A percentile compares a stretch with the other conserved stretches of the same genome.
phyloP scores from a whole-genome alignment of 30 jellyfish, hydroid and myxozoan genomes.

The Rhopilema esculentum region DNA sequence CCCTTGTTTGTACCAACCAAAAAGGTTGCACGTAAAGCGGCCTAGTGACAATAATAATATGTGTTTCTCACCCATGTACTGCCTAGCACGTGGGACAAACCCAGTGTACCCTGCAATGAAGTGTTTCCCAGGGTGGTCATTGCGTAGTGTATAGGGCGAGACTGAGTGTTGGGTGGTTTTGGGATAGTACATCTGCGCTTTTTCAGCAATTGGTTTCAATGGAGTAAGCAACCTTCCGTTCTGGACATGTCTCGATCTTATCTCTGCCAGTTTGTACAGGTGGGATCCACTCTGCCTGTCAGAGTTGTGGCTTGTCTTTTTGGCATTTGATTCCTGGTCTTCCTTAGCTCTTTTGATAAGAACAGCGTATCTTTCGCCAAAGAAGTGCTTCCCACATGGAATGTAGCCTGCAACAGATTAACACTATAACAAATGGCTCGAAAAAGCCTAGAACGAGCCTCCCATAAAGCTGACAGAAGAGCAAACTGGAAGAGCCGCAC shows the following conservation, averaged over 20 bases:
- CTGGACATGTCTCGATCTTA: slow-evolving; percentile 8
- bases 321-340: slow-evolving; percentile 58
- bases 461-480: no score
- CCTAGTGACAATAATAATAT: no score
- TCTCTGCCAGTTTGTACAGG: slow-evolving; percentile 17
- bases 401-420: slow-evolving; percentile 74
- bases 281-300: neutral
- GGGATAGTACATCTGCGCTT: slow-evolving; percentile 79
- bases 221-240: slow-evolving; percentile 18
- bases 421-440: neutral
- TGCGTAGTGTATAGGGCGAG: slow-evolving; percentile 73
- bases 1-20: no score
- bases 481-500: no score
- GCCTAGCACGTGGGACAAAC: slow-evolving; percentile 88
- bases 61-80: slow-evolving; percentile 76
- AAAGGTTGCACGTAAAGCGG: no score
- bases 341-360: slow-evolving; percentile 55
- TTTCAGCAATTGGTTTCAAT: slow-evolving; percentile 71
- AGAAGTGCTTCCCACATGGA: slow-evolving; percentile 82
- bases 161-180: slow-evolving; percentile 78
- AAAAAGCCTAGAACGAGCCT: neutral
- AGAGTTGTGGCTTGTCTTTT: neutral
- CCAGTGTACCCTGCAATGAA: slow-evolving; percentile 96
- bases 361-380: slow-evolving; percentile 92
- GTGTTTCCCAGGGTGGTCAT: slow-evolving; percentile 80